A percentile compares a stretch with the other conserved stretches of the same genome.
These are phyloP conservation scores for Pseudomyrmex sp. DNA, from an alignment of 1,140 invertebrate species.

Conservation along the genomic window DNA sequence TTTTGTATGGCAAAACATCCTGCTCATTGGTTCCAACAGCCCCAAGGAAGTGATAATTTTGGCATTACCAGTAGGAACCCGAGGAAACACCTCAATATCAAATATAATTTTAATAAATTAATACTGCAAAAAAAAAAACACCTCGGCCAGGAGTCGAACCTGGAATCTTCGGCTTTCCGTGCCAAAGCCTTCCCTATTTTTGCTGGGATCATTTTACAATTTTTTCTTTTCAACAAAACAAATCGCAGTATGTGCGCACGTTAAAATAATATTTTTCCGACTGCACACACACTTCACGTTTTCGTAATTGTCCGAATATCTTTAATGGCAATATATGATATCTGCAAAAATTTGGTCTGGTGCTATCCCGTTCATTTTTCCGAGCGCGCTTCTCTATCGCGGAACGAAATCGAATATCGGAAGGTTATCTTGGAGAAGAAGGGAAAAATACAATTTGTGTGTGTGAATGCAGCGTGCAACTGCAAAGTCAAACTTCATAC, in stretches of 20 bases:
- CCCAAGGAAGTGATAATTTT: too few relatives aligned
- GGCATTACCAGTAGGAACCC: too few relatives aligned
- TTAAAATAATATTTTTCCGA: slow-evolving; percentile 7
- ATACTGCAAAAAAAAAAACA: too few relatives aligned
- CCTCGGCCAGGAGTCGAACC: too few relatives aligned
- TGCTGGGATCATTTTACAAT: background rate
- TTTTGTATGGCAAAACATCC: too few relatives aligned
- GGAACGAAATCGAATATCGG: slow-evolving; percentile 42
- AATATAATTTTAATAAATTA: too few relatives aligned
- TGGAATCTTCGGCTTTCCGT: too few relatives aligned
- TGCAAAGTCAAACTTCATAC: slow-evolving; percentile 37
- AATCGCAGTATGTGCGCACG: background rate
- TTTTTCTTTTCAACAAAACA: background rate
- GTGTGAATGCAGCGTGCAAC: slow-evolving; percentile 72
- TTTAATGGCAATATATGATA: slow-evolving; percentile 22
- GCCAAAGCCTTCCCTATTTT: background rate
- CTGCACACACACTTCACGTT: background rate
- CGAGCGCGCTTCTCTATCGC: slow-evolving; percentile 17
- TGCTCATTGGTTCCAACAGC: too few relatives aligned
- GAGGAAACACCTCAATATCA: too few relatives aligned
- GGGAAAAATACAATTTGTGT: slow-evolving; percentile 72
- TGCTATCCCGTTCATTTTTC: slow-evolving; percentile 29
- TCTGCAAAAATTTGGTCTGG: background rate
- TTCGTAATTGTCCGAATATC: slow-evolving; percentile 24
- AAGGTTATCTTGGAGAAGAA: slow-evolving; percentile 57